Conservation (phyloP, 2,797 vertebrate genomes). For the Cryptoprocta ferox region DNA sequence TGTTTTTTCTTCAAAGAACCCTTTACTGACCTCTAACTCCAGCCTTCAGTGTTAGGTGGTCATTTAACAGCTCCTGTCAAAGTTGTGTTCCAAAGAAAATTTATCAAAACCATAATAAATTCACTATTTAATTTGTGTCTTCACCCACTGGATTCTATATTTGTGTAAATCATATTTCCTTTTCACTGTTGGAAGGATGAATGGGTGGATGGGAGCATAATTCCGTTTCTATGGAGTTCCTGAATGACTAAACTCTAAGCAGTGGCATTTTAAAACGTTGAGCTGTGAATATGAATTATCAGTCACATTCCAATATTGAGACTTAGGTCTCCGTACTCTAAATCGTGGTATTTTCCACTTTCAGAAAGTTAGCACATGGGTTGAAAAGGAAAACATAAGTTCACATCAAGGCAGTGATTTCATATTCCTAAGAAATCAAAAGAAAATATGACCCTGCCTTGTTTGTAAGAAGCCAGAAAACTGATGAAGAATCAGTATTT, state of each 20-base stretch:
- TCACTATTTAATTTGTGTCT: neutral
- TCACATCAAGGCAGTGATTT: neutral
- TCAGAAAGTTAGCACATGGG: neutral
- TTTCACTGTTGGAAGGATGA: neutral
- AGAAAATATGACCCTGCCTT: neutral
- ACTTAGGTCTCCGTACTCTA: neutral
- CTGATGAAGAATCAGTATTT: neutral
- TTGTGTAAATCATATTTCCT: neutral
- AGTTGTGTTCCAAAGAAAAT: neutral
- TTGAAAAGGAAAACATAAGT: neutral
- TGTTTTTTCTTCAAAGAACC: neutral
- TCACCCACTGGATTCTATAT: neutral
- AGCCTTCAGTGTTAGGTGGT: neutral
- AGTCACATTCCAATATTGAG: neutral
- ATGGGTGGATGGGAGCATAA: neutral
- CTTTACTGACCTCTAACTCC: neutral
- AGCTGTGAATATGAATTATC: neutral
- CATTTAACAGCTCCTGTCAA: neutral
- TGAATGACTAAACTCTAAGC: neutral
- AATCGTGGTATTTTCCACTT: neutral
- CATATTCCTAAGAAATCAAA: neutral
- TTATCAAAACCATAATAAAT: neutral
- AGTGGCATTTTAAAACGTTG: neutral
- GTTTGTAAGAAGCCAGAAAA: neutral
- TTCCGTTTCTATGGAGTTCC: neutral